Conservation (phyloP, 2,888 invertebrate genomes). For the Ganaspis brasiliensis region DNA sequence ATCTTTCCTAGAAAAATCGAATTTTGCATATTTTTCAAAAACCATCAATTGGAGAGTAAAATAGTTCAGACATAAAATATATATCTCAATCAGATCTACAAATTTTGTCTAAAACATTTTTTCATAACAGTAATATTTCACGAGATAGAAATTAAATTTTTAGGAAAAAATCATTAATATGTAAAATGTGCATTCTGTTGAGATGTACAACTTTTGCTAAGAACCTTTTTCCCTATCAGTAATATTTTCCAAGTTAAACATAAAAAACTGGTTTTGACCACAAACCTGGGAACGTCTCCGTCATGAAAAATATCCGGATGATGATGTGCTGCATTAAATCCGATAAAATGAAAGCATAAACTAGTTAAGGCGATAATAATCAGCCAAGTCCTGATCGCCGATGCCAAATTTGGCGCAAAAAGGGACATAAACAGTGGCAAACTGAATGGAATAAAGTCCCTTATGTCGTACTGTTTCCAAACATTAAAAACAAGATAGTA, state of each 20-base stretch:
- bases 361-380: slow-evolving; percentile 83
- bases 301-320: slow-evolving; percentile 91
- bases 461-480: slow-evolving; percentile 64
- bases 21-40: too few relatives aligned
- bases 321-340: slow-evolving; percentile 89
- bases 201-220: too few relatives aligned
- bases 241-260: too few relatives aligned
- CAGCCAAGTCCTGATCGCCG: slow-evolving; percentile 82
- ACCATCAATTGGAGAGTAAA: too few relatives aligned
- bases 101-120: too few relatives aligned
- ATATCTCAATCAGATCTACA: too few relatives aligned
- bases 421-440: slow-evolving; percentile 81
- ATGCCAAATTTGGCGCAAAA: slow-evolving; percentile 71
- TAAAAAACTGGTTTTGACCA: neutral
- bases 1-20: slow-evolving; percentile 81
- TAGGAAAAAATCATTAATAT: neutral
- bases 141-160: too few relatives aligned
- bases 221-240: too few relatives aligned
- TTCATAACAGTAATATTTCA: too few relatives aligned
- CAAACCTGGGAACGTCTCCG: slow-evolving; percentile 86
- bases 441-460: slow-evolving; percentile 75
- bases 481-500: slow-evolving; percentile 64
- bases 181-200: neutral
- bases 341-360: slow-evolving; percentile 84
- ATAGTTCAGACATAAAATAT: too few relatives aligned